Percentiles rank a stretch among this genome's conserved stretches.
These are phyloP conservation scores for Pseudorectes ferrugineus DNA, from an alignment of 2,113 vertebrate species.

Conservation along the genomic window DNA sequence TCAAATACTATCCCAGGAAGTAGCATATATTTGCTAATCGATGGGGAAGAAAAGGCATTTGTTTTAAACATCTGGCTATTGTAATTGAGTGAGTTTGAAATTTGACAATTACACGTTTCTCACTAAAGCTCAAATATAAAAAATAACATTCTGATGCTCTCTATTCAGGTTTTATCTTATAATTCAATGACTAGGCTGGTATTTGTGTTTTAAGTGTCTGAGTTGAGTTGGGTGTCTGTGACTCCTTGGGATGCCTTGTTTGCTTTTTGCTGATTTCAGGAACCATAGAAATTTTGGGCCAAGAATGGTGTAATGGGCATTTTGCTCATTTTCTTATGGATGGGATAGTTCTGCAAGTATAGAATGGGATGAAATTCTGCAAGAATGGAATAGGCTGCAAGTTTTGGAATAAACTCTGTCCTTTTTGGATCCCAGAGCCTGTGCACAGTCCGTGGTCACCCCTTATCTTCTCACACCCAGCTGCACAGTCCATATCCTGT, in stretches of 20 bases:
- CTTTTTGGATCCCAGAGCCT: background rate
- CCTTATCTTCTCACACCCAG: background rate
- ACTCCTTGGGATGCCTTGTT: background rate
- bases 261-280: background rate
- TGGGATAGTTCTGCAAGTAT: background rate
- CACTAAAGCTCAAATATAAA: background rate
- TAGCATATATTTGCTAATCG: background rate
- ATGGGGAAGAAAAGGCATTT: background rate
- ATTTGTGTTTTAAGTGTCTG: background rate
- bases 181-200: background rate
- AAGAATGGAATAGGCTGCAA: background rate
- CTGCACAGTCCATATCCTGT: background rate
- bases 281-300: background rate
- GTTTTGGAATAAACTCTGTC: background rate
- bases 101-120: background rate
- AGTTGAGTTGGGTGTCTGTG: background rate
- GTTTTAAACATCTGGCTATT: background rate
- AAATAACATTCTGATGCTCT: background rate
- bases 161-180: background rate
- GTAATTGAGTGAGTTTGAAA: background rate
- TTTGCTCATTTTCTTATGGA: background rate
- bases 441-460: too few species aligned
- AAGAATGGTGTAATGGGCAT: background rate
- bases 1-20: background rate
- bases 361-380: background rate